Conservation (phyloP, 2,797 vertebrate species). For the Margarornis squamiger region DNA sequence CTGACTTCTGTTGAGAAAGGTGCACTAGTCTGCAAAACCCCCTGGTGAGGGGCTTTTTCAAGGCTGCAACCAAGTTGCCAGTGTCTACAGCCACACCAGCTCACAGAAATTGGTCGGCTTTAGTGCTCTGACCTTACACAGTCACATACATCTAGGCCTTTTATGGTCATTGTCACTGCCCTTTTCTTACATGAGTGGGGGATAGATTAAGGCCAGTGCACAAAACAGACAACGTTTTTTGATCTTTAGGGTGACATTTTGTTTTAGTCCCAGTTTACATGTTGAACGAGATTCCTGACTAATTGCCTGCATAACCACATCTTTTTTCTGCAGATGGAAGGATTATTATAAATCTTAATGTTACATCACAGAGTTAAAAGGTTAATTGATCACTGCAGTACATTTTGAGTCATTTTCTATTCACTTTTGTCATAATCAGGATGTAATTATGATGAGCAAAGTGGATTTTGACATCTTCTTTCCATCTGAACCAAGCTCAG, state of each 20-base stretch:
- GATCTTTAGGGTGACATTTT: background rate
- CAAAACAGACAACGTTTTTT: background rate
- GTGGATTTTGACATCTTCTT: conserved; percentile 2
- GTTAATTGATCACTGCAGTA: conserved; percentile 22
- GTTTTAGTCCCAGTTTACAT: background rate
- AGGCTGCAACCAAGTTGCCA: background rate
- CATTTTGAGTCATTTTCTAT: conserved; percentile 34
- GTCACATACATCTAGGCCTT: background rate
- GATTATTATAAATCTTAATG: conserved; percentile 6
- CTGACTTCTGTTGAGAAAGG: background rate
- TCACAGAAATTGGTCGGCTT: background rate
- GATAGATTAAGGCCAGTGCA: background rate
- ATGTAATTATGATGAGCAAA: background rate
- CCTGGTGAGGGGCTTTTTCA: background rate
- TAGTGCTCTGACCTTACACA: background rate
- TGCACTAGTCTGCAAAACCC: background rate
- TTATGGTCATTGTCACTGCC: background rate
- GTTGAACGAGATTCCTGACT: background rate
- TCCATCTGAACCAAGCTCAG: background rate
- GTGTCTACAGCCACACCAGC: background rate
- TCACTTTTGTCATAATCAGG: conserved; percentile 14
- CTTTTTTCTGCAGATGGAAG: background rate
- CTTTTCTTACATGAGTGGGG: background rate
- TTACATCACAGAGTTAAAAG: conserved; percentile 41
- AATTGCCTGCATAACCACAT: background rate